Percentiles rank a stretch among this genome's conserved stretches.
Conservation (phyloP, 2,888 invertebrate genomes). For the Laspeyria flexula region DNA sequence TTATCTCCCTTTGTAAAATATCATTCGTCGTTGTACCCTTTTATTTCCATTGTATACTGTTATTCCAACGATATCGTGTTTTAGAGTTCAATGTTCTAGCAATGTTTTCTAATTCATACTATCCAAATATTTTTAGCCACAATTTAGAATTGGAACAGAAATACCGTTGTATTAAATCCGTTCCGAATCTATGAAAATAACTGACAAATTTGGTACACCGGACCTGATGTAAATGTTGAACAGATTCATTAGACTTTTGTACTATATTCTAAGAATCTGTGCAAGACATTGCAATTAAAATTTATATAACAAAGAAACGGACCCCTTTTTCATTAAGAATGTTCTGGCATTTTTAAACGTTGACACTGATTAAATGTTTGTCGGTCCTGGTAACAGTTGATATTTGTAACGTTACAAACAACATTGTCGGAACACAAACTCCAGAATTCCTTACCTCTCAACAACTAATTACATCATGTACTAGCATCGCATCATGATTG, state of each 20-base stretch:
- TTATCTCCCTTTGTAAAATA: conserved; percentile 55
- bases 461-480: neutral
- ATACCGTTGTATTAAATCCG: neutral
- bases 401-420: conserved; percentile 11
- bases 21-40: conserved; percentile 45
- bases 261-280: too few relatives aligned
- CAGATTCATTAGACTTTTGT: too few relatives aligned
- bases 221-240: too few relatives aligned
- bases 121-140: neutral
- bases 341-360: neutral
- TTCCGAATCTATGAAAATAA: conserved; percentile 7
- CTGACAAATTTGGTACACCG: too few relatives aligned
- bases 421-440: conserved; percentile 14
- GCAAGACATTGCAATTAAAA: too few relatives aligned
- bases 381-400: conserved; percentile 5
- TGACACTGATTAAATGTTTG: conserved; percentile 31
- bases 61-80: conserved; percentile 18
- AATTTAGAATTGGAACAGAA: neutral
- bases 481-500: too few relatives aligned
- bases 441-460: neutral
- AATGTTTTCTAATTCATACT: neutral
- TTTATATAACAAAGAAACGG: too few relatives aligned
- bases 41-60: conserved; percentile 40
- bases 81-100: conserved; percentile 3
- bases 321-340: conserved; percentile 11